phyloP scores from a whole-genome alignment of 2,113 vertebrate species.

The Sylvilagus bachmani region DNA sequence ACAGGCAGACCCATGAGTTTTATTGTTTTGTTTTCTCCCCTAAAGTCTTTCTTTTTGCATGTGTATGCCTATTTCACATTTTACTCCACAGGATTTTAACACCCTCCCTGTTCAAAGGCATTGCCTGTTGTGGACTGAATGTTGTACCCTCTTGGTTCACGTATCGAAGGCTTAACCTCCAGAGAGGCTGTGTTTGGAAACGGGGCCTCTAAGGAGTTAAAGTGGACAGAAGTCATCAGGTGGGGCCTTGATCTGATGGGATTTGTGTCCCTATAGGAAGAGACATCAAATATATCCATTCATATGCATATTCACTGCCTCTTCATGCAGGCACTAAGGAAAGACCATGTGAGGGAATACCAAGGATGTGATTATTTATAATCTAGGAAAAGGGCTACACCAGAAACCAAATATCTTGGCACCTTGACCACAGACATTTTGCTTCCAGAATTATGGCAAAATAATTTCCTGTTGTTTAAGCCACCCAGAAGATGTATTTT shows the following conservation, averaged over 20 bases:
- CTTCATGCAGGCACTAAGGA: accelerated
- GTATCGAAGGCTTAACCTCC: background rate
- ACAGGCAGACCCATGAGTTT: background rate
- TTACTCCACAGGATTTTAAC: background rate
- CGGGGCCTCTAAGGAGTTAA: background rate
- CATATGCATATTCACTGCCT: background rate
- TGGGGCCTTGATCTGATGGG: background rate
- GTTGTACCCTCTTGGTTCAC: background rate
- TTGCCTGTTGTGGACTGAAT: background rate
- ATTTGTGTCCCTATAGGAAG: background rate
- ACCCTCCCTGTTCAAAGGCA: background rate
- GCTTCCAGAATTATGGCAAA: background rate
- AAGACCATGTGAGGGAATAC: background rate
- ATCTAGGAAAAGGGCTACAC: too few species aligned
- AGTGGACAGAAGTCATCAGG: background rate
- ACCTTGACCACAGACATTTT: background rate
- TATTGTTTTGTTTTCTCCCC: background rate
- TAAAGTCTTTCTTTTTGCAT: background rate
- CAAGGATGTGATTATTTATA: background rate
- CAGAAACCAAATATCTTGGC: background rate
- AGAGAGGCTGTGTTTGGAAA: background rate
- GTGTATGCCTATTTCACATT: background rate
- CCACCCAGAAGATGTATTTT: background rate
- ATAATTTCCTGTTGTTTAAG: background rate
- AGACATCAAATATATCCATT: too few species aligned